Base-by-base conservation (phyloP, 1,140 invertebrate species). In the Diachasma alloeum region DNA sequence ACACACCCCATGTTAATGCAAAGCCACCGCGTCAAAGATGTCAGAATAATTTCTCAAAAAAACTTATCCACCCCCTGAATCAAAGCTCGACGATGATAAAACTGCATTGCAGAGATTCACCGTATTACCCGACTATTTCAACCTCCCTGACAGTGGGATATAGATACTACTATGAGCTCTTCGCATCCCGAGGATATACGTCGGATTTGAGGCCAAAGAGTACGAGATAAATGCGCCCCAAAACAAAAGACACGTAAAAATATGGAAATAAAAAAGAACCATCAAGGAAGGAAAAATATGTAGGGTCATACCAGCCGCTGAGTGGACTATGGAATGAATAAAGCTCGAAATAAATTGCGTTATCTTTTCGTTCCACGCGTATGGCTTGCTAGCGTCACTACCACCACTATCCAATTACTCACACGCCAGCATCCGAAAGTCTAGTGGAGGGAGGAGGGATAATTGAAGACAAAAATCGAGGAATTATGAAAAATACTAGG, bases 291-390 rank as follows among this genome's bases (percentile, higher is more conserved):
- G 75, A 78, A 76, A 73, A 72, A 68, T 68, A 71, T 72, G 66
- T 76, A 74, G 42, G 73, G 66, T 59, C 69, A 59, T 37, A 17
- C 37, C 77, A 56, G 68, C n/a, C 79, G 69, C 26, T 70, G 53
- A 76, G 70, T 80, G 74, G 76, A 80, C 68, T 36, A 74, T 70
- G 78, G 70, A 78, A 85, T 83, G 83, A 85, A 84, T 85, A 86
- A 85, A 85, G 83, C 82, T 78, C 79, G 81, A 86, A 85, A 85
- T 87, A 85, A 87, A 87, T 85, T 85, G 86, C 83, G 86, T 87
- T 87, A 87, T 87, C 86, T 87, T 86, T 87, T 87, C 86, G 84
- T 87, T 87, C 86, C 86, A 87, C 83, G 84, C 85, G 85, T 86
- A 86, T 86, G 84, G 81, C 80, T 86, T 76, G 75, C 72, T 53